Evolutionary conservation across 2,797 vertebrate species (phyloP).

Genomic region (Danio tinwini): DNA sequence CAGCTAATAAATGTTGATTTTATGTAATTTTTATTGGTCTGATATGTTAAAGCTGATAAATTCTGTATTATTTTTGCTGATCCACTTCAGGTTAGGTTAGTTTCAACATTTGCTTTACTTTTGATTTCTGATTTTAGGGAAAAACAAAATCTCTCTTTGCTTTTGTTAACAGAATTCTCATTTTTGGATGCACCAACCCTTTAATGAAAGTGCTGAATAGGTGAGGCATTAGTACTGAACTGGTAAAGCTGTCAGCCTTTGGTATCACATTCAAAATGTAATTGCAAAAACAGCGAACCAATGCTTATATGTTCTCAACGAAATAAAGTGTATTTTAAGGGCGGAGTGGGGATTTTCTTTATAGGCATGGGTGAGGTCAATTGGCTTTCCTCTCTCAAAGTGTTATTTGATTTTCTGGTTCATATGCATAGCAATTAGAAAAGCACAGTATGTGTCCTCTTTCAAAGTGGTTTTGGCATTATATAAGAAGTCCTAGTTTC

Average conservation of each 20-base stretch:
- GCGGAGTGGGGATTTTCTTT: neutral
- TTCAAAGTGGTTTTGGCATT: constrained; percentile 6
- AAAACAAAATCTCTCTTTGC: neutral
- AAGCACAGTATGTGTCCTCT: neutral
- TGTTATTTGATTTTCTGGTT: neutral
- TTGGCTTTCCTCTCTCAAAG: neutral
- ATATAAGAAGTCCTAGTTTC: constrained; percentile 21
- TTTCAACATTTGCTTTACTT: no score
- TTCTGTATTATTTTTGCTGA: no score
- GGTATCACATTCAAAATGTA: neutral
- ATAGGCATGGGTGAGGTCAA: constrained; percentile 1
- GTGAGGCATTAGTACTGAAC: neutral
- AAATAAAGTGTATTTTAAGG: constrained; percentile 14
- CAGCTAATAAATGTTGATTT: no score
- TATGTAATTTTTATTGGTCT: no score
- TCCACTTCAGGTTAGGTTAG: no score
- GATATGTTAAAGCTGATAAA: no score
- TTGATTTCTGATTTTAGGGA: neutral
- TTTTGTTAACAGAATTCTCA: neutral
- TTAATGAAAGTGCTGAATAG: neutral
- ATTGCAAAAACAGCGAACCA: neutral
- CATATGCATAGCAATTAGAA: constrained; percentile 20
- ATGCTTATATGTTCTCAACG: neutral
- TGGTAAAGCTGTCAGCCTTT: neutral
- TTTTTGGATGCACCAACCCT: neutral